Percentiles rank a stretch among this genome's conserved stretches.
Conservation (phyloP, 2,797 vertebrate genomes). For the Enteromius trimaculatus region DNA sequence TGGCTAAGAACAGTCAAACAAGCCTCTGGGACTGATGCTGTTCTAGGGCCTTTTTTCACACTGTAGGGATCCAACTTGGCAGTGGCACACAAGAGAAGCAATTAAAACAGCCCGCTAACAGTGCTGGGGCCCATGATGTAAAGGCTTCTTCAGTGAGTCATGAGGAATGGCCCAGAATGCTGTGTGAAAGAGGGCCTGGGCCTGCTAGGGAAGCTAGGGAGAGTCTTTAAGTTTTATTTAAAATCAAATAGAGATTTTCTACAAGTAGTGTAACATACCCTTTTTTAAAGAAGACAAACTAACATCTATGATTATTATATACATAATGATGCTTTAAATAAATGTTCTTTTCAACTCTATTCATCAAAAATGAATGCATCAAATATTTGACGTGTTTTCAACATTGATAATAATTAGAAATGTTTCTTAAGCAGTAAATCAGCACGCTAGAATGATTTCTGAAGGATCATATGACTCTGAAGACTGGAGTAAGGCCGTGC, state of each 20-base stretch:
- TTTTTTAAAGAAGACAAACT: too few species aligned
- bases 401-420: neutral
- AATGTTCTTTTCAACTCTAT: too few species aligned
- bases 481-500: too few species aligned
- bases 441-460: neutral
- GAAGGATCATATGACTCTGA: too few species aligned
- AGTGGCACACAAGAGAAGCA: conserved; percentile 60
- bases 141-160: conserved; percentile 59
- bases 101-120: conserved; percentile 60
- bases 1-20: conserved; percentile 68
- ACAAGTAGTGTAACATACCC: too few species aligned
- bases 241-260: too few species aligned
- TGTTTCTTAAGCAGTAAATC: neutral
- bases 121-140: conserved; percentile 60
- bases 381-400: neutral
- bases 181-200: conserved; percentile 39
- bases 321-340: too few species aligned
- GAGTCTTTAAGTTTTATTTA: neutral
- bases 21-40: conserved; percentile 54
- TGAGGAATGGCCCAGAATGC: conserved; percentile 38
- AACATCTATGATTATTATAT: too few species aligned
- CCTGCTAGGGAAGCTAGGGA: conserved; percentile 14
- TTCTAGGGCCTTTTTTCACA: conserved; percentile 56
- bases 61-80: conserved; percentile 64
- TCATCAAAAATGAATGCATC: neutral